Evolutionary conservation across 1,140 invertebrate species (phyloP).

Genomic region (Plutomurus gul): DNA sequence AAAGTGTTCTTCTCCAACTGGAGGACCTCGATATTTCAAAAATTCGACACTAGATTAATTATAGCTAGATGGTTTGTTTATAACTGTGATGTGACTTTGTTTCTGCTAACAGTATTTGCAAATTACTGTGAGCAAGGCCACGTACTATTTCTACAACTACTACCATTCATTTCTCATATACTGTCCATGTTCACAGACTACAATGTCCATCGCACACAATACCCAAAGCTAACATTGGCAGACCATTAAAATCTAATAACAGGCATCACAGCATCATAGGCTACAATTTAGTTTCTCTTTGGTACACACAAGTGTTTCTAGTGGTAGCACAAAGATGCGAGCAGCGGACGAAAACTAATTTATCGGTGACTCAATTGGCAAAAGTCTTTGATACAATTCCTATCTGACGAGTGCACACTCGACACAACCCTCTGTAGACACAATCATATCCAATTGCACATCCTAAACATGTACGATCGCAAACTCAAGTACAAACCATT

Average conservation of each 20-base stretch:
- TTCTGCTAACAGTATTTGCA: not conserved
- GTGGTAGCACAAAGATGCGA: not conserved
- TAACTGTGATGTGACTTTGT: not conserved
- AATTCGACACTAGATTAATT: not conserved
- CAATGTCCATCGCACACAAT: too few relatives aligned
- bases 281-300: too few relatives aligned
- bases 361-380: constrained; percentile 19
- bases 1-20: not conserved
- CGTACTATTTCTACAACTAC: not conserved
- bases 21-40: not conserved
- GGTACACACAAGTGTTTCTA: not conserved
- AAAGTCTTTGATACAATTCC: not conserved
- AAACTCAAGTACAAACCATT: too few relatives aligned
- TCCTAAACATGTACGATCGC: too few relatives aligned
- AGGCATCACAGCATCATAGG: too few relatives aligned
- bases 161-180: not conserved
- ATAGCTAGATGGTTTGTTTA: not conserved
- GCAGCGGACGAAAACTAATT: not conserved
- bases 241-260: too few relatives aligned
- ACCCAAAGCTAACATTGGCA: too few relatives aligned
- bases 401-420: not conserved
- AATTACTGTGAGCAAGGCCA: constrained; percentile 2
- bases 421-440: too few relatives aligned
- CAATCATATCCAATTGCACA: too few relatives aligned
- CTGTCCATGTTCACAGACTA: too few relatives aligned